Conservation (phyloP, 2,113 vertebrate genomes). For the Scomber japonicus region DNA sequence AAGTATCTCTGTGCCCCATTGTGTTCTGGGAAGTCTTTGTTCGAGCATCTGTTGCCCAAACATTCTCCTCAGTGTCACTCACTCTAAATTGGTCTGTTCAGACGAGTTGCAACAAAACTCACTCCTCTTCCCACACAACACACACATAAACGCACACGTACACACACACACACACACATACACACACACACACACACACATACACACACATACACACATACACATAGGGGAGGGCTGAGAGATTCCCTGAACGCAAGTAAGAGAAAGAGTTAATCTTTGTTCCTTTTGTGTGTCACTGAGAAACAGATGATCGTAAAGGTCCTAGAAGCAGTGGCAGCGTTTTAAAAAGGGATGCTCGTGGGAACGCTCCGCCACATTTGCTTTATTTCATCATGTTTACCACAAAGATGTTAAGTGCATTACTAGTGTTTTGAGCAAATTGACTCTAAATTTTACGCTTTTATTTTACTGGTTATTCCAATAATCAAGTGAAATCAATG, state of each 20-base stretch:
- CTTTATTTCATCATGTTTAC: not conserved
- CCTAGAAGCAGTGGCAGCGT: not conserved
- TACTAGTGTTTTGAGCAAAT: not conserved
- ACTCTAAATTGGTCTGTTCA: conserved; percentile 67
- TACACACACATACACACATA: conserved; percentile 3
- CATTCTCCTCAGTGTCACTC: conserved; percentile 75
- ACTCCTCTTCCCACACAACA: conserved; percentile 56
- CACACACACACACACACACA: conserved; percentile 16
- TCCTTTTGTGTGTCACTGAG: conserved; percentile 55
- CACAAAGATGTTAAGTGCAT: not conserved
- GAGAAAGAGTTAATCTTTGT: conserved; percentile 71
- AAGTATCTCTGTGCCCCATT: conserved; percentile 73
- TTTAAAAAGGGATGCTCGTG: conserved; percentile 41
- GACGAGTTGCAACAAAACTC: conserved; percentile 65
- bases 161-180: conserved; percentile 23
- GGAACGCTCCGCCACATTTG: conserved; percentile 25
- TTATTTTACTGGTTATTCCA: not conserved
- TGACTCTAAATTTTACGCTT: no score
- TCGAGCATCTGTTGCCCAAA: conserved; percentile 80
- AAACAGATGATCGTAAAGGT: conserved; percentile 58
- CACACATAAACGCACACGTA: conserved; percentile 14
- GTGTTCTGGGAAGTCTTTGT: conserved; percentile 72
- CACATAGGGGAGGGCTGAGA: conserved; percentile 45
- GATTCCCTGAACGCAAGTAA: conserved; percentile 42
- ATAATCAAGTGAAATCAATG: not conserved